A percentile compares a stretch with the other conserved stretches of the same genome.
Conservation (phyloP, 2,113 vertebrate species). For the Chauna torquata region DNA sequence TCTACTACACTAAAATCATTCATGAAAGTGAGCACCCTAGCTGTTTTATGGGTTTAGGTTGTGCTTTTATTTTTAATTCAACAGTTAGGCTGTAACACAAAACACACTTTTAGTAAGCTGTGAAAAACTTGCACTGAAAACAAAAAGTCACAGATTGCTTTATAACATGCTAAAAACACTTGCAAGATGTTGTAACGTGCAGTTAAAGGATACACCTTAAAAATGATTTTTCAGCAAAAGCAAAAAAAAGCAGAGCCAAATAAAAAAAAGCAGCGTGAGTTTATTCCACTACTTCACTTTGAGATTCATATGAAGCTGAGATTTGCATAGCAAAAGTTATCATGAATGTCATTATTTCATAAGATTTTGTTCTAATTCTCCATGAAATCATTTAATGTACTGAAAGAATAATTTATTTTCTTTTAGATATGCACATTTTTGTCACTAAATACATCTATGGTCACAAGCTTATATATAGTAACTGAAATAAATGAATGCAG, state of each 20-base stretch:
- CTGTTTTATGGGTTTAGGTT: constrained; percentile 15
- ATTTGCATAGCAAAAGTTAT: not conserved
- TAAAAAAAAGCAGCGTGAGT: not conserved
- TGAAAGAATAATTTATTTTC: constrained; percentile 9
- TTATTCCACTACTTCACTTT: not conserved
- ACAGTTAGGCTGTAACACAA: constrained; percentile 20
- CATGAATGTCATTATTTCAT: not conserved
- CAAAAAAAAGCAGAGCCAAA: not conserved
- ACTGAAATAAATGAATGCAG: not conserved
- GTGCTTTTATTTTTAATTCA: constrained; percentile 40
- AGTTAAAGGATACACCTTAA: constrained; percentile 11
- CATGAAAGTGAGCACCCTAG: not conserved
- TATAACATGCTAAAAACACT: not conserved
- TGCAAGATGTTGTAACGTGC: not conserved
- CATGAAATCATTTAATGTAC: not conserved
- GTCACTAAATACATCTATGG: not conserved
- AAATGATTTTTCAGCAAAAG: not conserved
- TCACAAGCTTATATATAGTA: not conserved
- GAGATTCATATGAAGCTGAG: not conserved
- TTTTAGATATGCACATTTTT: constrained; percentile 23
- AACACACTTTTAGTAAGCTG: constrained; percentile 23
- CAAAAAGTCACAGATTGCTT: not conserved
- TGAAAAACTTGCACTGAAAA: constrained; percentile 13
- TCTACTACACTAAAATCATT: not conserved
- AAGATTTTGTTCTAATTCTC: not conserved